phyloP scores from a whole-genome alignment of 2,113 vertebrate genomes.

The Hemicordylus capensis region DNA sequence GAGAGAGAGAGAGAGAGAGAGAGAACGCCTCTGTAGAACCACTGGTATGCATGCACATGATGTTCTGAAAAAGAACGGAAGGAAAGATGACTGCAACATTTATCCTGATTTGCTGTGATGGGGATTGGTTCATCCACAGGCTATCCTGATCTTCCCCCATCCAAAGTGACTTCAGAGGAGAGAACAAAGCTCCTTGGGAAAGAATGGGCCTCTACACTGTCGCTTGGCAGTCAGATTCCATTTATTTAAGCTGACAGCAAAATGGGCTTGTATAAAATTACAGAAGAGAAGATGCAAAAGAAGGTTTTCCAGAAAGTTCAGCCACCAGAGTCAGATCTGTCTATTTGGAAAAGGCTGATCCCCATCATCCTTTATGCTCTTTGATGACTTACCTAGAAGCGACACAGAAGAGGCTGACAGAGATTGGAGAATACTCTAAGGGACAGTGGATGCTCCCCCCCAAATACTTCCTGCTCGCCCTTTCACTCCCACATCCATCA shows the following conservation, averaged over 20 bases:
- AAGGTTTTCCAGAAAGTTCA: slow-evolving; percentile 1
- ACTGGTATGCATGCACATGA: too few relatives aligned
- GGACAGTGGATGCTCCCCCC: too few relatives aligned
- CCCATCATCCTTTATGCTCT: background rate
- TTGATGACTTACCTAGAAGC: background rate
- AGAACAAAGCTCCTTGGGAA: background rate
- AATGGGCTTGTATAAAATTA: background rate
- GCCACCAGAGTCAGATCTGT: background rate
- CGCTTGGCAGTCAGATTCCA: background rate
- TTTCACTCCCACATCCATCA: too few relatives aligned
- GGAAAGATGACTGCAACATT: background rate
- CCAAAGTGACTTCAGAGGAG: background rate
- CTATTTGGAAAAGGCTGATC: background rate
- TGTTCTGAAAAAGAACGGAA: background rate
- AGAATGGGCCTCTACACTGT: background rate
- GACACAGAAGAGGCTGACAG: background rate
- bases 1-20: background rate
- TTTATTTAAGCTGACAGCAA: slow-evolving; percentile 8
- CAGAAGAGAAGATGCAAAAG: background rate
- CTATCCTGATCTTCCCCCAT: background rate
- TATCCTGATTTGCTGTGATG: background rate
- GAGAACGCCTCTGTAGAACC: background rate
- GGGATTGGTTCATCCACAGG: background rate
- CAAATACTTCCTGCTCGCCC: too few relatives aligned
- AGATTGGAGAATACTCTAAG: too few relatives aligned